A percentile compares a stretch with the other conserved stretches of the same genome.
Conservation (phyloP, 2,888 invertebrate genomes). For the Dromius quadrimaculatus region DNA sequence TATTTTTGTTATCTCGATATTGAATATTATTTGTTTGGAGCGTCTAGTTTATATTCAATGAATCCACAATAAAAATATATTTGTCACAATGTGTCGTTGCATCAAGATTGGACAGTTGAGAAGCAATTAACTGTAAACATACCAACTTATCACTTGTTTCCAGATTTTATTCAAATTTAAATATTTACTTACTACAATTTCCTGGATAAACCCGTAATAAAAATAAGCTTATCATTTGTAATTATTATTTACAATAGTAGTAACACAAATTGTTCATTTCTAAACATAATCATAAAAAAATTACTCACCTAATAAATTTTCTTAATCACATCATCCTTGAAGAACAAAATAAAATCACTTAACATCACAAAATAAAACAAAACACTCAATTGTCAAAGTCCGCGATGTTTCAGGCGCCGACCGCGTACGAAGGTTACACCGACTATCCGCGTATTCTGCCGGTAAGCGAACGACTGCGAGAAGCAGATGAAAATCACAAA, state of each 20-base stretch:
- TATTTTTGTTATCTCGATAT: too few species aligned
- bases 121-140: too few species aligned
- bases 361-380: neutral
- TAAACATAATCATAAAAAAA: neutral
- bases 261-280: neutral
- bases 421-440: constrained; percentile 1
- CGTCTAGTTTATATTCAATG: too few species aligned
- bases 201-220: too few species aligned
- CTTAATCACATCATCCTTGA: constrained; percentile 16
- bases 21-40: too few species aligned
- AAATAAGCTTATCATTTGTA: neutral
- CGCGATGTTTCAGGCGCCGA: neutral
- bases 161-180: too few species aligned
- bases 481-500: neutral
- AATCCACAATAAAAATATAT: too few species aligned
- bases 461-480: constrained; percentile 12
- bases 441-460: neutral
- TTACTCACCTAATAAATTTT: constrained; percentile 6
- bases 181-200: too few species aligned
- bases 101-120: too few species aligned
- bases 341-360: neutral
- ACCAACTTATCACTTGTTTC: too few species aligned
- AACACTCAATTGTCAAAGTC: neutral
- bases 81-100: too few species aligned
- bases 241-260: neutral